Conservation (phyloP, 2,113 vertebrate genomes). For the Furnarius figulus region DNA sequence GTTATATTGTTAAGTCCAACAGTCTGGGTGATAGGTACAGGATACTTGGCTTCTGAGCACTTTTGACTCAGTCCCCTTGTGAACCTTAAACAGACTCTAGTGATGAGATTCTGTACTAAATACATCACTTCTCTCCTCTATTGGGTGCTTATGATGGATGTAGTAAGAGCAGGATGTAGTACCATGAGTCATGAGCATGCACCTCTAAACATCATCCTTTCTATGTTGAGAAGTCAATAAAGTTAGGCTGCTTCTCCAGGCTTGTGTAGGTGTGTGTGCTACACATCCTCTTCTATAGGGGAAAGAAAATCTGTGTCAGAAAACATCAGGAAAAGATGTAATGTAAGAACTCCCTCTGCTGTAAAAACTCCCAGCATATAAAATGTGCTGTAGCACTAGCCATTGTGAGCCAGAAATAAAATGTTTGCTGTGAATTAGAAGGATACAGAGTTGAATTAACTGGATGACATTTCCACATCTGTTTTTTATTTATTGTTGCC, state of each 20-base stretch:
- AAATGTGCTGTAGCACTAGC: conserved; percentile 3
- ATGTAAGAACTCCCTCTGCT: conserved; percentile 65
- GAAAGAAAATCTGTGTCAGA: not conserved
- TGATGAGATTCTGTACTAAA: not conserved
- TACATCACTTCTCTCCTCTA: not conserved
- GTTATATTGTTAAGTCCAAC: not conserved
- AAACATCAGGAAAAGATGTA: conserved; percentile 48
- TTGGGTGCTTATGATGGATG: not conserved
- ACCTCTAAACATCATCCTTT: not conserved
- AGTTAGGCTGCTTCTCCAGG: not conserved
- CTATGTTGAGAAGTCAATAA: not conserved
- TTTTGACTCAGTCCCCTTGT: not conserved
- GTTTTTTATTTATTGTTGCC: conserved; percentile 50
- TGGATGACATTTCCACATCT: conserved; percentile 54
- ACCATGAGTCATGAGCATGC: not conserved
- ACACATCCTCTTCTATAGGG: not conserved
- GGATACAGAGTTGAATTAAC: conserved; percentile 32
- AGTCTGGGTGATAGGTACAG: not conserved
- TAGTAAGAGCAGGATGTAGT: not conserved
- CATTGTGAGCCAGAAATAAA: conserved; percentile 45
- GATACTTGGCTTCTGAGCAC: not conserved
- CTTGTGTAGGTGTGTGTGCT: not conserved
- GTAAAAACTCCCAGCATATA: conserved; percentile 46
- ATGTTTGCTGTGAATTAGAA: conserved; percentile 49
- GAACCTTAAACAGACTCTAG: not conserved